Evolutionary conservation across 2,797 vertebrate species (phyloP), one percentile per base, ranked within the genome.

Genomic region (Poecilia velifera): DNA sequence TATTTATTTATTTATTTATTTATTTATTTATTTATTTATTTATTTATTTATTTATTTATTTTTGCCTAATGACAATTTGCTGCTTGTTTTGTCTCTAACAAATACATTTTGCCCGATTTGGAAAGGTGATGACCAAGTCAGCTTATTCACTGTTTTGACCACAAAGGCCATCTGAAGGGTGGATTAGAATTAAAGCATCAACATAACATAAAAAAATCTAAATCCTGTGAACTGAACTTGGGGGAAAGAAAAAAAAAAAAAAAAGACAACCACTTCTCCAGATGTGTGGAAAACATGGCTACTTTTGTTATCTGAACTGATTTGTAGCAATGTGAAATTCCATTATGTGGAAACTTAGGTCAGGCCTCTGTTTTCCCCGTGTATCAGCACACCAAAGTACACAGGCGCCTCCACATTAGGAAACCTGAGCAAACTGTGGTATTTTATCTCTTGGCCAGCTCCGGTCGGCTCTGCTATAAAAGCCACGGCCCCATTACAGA

Each of bases 401-500:
- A 84, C 81, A 31, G 36, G 1, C 66, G n/a, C 53, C 1, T 75
- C 0, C 72, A 45, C 81, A 85, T 93, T 92, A 86, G 86, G 93
- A 92, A 94, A 95, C 84, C 82, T 86, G 81, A 88, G 78, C 84
- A 93, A 92, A 91, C 82, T 31, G 34, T 80, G 62, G 47, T 34
- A 9, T 82, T 76, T 73, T 64, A 77, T 83, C 82, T 71, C 13
- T 72, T 55, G 66, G 68, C 57, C 47, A 73, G 68, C 47, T 78
- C 74, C 79, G 43, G 45, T 76, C 78, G 13, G 73, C 22, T 72
- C 76, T 53, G 75, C 90, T 95, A 94, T 96, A 96, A 93, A 96
- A 93, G 76, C 31, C 31, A 0, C 36, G 0, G n/a, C 76, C 57
- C 36, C 64, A 66, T 68, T 6, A 14, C 18, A 34, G 43, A 75